phyloP scores from a whole-genome alignment of 2,888 invertebrate species.

The Sarcophaga rosellei region DNA sequence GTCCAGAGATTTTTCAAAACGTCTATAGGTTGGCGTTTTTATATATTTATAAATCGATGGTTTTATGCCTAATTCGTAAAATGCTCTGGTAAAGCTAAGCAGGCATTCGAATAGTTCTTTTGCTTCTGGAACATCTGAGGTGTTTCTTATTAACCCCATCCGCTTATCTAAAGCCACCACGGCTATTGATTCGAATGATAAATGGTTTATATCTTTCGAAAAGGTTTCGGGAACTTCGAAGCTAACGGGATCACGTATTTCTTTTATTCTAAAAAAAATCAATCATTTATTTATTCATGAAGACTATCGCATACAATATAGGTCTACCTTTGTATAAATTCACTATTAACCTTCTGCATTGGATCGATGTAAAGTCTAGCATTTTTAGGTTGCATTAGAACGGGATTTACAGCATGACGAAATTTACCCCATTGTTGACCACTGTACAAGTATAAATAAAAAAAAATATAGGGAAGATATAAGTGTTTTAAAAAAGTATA shows the following conservation, averaged over 20 bases:
- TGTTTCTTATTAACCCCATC: constrained; percentile 73
- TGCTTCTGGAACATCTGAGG: constrained; percentile 61
- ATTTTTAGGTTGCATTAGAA: constrained; percentile 85
- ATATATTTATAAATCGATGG: constrained; percentile 78
- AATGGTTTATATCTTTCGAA: constrained; percentile 82
- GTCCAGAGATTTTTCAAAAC: constrained; percentile 76
- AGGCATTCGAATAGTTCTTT: constrained; percentile 69
- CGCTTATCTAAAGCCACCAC: constrained; percentile 80
- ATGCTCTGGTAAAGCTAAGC: constrained; percentile 60
- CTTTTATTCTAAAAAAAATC: constrained; percentile 73
- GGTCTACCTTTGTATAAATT: constrained; percentile 75
- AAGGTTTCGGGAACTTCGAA: constrained; percentile 81
- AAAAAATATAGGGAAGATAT: background rate
- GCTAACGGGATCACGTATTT: constrained; percentile 74
- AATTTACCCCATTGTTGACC: constrained; percentile 86
- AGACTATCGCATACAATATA: background rate
- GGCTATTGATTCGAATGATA: constrained; percentile 83
- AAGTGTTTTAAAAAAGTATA: background rate
- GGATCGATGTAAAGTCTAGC: constrained; percentile 82
- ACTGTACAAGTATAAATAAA: constrained; percentile 81
- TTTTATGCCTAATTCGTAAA: constrained; percentile 74
- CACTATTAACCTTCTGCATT: constrained; percentile 82
- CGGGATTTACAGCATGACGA: constrained; percentile 85
- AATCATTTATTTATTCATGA: background rate
- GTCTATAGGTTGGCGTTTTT: constrained; percentile 74